A percentile compares a stretch with the other conserved stretches of the same genome.
Evolutionary conservation across 1,140 invertebrate species (phyloP).

Genomic region (Eumaeus atala): DNA sequence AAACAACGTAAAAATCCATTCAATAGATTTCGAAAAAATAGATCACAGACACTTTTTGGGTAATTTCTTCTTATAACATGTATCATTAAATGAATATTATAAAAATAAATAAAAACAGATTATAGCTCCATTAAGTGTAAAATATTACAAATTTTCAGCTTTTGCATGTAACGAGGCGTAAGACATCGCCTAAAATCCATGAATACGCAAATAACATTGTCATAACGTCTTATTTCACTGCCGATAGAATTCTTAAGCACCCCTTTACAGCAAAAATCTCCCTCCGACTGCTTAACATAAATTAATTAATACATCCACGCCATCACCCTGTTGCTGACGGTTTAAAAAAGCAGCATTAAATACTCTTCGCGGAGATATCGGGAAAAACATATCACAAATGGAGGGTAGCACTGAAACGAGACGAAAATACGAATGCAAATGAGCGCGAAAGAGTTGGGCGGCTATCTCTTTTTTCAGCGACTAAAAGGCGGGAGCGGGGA

Average conservation of each 20-base stretch:
- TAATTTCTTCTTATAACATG: too few relatives aligned
- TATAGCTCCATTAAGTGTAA: neutral
- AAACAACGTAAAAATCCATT: too few relatives aligned
- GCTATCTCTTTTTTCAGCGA: constrained; percentile 57
- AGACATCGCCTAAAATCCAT: constrained; percentile 35
- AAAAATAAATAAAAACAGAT: too few relatives aligned
- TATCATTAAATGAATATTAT: too few relatives aligned
- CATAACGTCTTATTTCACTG: constrained; percentile 39
- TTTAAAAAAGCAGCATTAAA: constrained; percentile 53
- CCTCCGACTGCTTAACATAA: constrained; percentile 63
- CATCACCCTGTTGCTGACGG: constrained; percentile 62
- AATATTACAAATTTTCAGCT: constrained; percentile 9
- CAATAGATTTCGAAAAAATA: too few relatives aligned
- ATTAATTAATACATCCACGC: constrained; percentile 68
- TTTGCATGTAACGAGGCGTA: constrained; percentile 32
- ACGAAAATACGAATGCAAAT: constrained; percentile 43
- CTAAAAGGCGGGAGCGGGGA: constrained; percentile 45
- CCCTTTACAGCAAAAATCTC: constrained; percentile 44
- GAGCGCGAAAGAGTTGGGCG: constrained; percentile 61
- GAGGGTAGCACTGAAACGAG: constrained; percentile 42
- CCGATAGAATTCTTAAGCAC: constrained; percentile 46
- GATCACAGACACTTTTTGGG: too few relatives aligned
- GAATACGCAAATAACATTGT: constrained; percentile 42
- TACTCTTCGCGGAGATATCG: constrained; percentile 53
- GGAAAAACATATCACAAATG: constrained; percentile 66